A percentile compares a stretch with the other conserved stretches of the same genome.
Evolutionary conservation across 2,113 vertebrate species (phyloP).

Genomic region (Solea solea): DNA sequence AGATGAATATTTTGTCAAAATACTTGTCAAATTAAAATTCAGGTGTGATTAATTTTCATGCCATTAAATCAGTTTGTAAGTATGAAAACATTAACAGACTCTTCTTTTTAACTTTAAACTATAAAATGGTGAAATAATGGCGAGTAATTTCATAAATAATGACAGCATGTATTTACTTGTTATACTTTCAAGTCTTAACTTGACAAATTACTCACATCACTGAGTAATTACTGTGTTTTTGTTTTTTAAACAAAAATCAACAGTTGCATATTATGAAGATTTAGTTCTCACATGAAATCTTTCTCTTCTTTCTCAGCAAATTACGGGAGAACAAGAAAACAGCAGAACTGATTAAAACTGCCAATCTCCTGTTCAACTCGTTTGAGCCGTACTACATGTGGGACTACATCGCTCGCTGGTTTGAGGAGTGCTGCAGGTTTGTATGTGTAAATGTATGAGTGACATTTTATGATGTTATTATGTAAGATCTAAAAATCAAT

Average conservation of each 20-base stretch:
- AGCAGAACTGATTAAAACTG: conserved; percentile 97
- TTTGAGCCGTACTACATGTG: conserved; percentile 99
- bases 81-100: too few relatives aligned
- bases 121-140: neutral
- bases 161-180: too few relatives aligned
- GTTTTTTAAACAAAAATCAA: neutral
- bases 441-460: neutral
- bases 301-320: conserved; percentile 83
- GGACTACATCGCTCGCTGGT: conserved; percentile 98
- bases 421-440: conserved; percentile 98
- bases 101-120: too few relatives aligned
- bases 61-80: neutral
- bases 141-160: neutral
- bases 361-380: conserved; percentile 98
- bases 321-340: conserved; percentile 98
- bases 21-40: neutral
- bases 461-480: neutral
- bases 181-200: neutral
- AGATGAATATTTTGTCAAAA: neutral
- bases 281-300: neutral
- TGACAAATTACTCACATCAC: neutral
- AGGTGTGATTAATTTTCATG: neutral
- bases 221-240: neutral
- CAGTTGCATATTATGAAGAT: neutral
- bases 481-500: neutral